Evolutionary conservation across 2,888 invertebrate genomes (phyloP), one percentile per base, ranked within the genome.

Genomic region (Heliothis peltigera): DNA sequence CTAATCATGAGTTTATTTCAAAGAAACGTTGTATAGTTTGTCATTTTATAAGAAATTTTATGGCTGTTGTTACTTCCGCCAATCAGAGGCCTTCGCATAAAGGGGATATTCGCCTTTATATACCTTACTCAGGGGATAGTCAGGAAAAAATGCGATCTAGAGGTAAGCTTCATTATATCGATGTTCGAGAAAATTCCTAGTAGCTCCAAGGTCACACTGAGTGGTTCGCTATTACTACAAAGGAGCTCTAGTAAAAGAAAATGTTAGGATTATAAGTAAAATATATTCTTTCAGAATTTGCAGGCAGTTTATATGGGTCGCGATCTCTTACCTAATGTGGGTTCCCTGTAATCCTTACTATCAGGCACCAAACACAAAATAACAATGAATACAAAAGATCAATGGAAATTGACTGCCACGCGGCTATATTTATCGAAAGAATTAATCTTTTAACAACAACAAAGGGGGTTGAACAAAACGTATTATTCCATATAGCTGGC

Each of bases 221-320:
- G 73, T 73, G 54, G 46, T 51, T 28, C 25, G 15, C 32, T 19
- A 47, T 66, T 64, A 71, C 57, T 47, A 61, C 61, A 66, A 64
- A 70, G 64, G 51, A 39, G 22, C 28, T n/a, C n/a, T n/a, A 44
- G 51, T 48, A 66, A 55, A 63, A 18, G 59, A 69, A 62, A 75
- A 70, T 70, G 75, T 60, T 32, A 21, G 75, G 64, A 74, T 75
- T 69, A 78, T 60, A 65, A 78, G 39, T 70, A 75, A 75, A 74
- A 69, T 65, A 78, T 52, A 56, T 58, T 43, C 64, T 60, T 56
- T 57, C 51, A 48, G 56, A 55, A 64, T 54, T 60, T 57, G 19
- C 21, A 54, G 54, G 49, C 70, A 54, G 64, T 75, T 75, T 69
- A 52, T 78, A 78, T 70, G 79, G 59, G 49, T 19, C 32, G 39